Base-by-base conservation (phyloP, 1,140 invertebrate genomes). In the Himalopsyche phryganea region DNA sequence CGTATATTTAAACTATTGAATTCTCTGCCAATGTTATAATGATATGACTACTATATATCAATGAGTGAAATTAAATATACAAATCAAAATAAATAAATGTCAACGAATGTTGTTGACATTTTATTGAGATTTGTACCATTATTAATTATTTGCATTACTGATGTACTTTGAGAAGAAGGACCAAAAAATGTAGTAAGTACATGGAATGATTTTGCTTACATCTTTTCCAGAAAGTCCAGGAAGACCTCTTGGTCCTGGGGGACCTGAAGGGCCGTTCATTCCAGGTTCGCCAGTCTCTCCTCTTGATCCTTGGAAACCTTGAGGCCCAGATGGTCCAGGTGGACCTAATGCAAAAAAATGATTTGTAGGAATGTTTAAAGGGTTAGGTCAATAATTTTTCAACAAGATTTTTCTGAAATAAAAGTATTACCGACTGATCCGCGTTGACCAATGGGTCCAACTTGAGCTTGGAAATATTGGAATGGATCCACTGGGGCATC, bases 221-320 rank as follows among this genome's bases (percentile, higher is more conserved):
- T 92, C 89, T 80, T 91, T 91, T 65, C 89, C 89, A 2, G 87
- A 80, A 44, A 82, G 66, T 50, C 90, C 89, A 33, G 84, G 81
- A 9, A 86, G 72, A 55, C 89, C 90, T 50, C 82, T 71, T 36
- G 83, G 72, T 4, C 90, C 90, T 6, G 80, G 67, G 13, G 81
- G 70, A 17, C 89, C 89, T 35, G 74, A 68, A 7, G 78, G 71
- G 14, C 88, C 88, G 10, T 80, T 76, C 64, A 90, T 82, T 1
- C 89, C 90, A 3, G 85, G 72, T 68, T 93, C 90, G 44, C 90
- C 90, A 48, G 89, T 78, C 11, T 83, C 73, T 44, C 85, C 85
- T 67, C 84, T 76, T 55, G 83, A 82, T 14, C 90, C 90, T 79
- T 91, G 89, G 45, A 90, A 90, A 15, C 90, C 90, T 73, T 88